phyloP scores from a whole-genome alignment of 2,113 vertebrate species.

The Aythya baeri region DNA sequence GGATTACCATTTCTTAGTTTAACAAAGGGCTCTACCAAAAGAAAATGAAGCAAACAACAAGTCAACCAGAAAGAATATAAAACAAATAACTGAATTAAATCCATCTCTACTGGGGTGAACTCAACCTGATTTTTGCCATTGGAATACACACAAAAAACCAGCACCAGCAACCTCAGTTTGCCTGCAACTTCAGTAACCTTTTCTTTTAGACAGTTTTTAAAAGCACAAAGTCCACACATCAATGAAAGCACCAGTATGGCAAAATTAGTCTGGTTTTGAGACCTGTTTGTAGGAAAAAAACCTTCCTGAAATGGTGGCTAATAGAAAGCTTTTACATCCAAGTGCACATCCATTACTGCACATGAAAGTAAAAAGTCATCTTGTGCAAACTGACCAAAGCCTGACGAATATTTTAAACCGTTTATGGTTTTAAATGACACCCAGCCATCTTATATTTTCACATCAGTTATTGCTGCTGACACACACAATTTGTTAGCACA shows the following conservation, averaged over 20 bases:
- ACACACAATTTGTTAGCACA: background rate
- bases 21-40: background rate
- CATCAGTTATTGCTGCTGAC: conserved; percentile 8
- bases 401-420: background rate
- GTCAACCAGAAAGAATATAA: background rate
- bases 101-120: background rate
- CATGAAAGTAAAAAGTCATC: background rate
- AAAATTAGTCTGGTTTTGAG: background rate
- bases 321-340: conserved; percentile 33
- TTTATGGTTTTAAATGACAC: conserved; percentile 7
- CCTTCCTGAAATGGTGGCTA: background rate
- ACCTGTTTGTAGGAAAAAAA: background rate
- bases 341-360: background rate
- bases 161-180: background rate
- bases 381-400: background rate
- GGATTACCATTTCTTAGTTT: background rate
- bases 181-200: background rate
- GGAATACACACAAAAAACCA: background rate
- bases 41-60: background rate
- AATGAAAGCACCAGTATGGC: background rate
- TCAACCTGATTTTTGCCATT: background rate
- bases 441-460: background rate
- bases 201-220: conserved; percentile 38
- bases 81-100: background rate
- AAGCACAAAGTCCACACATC: conserved; percentile 1